Percentiles rank a stretch among this genome's conserved stretches.
phyloP scores from a whole-genome alignment of 2,888 invertebrate genomes.

The Tiliacea aurago region DNA sequence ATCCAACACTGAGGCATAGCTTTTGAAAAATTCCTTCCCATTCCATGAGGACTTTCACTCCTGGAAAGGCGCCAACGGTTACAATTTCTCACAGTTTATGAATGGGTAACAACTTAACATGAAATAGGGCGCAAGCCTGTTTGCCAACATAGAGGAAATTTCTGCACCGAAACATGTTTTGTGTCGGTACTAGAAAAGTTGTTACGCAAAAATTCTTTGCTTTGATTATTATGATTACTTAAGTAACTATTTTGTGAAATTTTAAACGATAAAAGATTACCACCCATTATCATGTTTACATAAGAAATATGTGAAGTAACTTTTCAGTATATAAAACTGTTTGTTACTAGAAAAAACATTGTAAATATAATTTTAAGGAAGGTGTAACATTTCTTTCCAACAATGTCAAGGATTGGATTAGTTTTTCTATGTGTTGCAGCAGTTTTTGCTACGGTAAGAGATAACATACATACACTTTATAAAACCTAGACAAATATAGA shows the following conservation, averaged over 20 bases:
- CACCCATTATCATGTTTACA: conserved; percentile 30
- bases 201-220: conserved; percentile 49
- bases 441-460: conserved; percentile 55
- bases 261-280: conserved; percentile 40
- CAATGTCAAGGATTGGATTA: conserved; percentile 55
- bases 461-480: neutral
- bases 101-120: neutral
- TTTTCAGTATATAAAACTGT: conserved; percentile 61
- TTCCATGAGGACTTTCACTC: no score
- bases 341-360: conserved; percentile 48
- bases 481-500: neutral
- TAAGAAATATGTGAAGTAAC: conserved; percentile 59
- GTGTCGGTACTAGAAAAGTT: neutral
- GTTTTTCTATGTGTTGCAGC: conserved; percentile 31
- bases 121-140: neutral
- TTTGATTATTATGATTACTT: conserved; percentile 25
- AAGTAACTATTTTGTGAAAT: conserved; percentile 35
- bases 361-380: conserved; percentile 60
- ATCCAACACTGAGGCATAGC: no score
- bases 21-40: no score
- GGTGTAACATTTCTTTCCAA: conserved; percentile 37
- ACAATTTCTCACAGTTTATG: neutral
- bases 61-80: neutral
- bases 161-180: neutral
- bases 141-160: neutral